A percentile compares a stretch with the other conserved stretches of the same genome.
These are phyloP conservation scores for Drosophila hamatofila DNA, from an alignment of 2,888 invertebrate genomes.

Conservation along the genomic window DNA sequence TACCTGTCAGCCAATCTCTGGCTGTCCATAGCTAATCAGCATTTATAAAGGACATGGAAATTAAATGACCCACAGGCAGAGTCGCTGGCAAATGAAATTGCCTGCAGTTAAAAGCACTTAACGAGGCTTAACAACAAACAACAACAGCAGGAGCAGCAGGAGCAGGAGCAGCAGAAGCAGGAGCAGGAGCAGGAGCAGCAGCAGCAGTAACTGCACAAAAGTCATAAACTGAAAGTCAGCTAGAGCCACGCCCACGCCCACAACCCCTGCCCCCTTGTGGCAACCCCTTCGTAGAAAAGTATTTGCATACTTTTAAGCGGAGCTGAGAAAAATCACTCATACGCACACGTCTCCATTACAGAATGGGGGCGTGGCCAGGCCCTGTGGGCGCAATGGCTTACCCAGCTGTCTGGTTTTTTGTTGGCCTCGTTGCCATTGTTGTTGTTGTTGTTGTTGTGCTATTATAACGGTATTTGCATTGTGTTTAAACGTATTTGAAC, in stretches of 20 bases:
- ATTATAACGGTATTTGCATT: constrained; percentile 85
- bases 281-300: constrained; percentile 55
- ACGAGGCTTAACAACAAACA: constrained; percentile 52
- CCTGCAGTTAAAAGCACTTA: constrained; percentile 82
- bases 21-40: constrained; percentile 80
- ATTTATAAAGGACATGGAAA: constrained; percentile 62
- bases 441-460: constrained; percentile 66
- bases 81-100: constrained; percentile 74
- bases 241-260: constrained; percentile 65
- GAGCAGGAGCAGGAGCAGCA: too few species aligned
- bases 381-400: constrained; percentile 51
- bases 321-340: constrained; percentile 81
- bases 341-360: constrained; percentile 69
- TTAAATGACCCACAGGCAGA: constrained; percentile 44
- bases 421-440: constrained; percentile 57
- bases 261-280: not conserved
- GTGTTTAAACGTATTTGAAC: constrained; percentile 82
- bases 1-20: constrained; percentile 71
- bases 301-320: constrained; percentile 83
- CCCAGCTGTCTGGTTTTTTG: constrained; percentile 70
- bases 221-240: constrained; percentile 72
- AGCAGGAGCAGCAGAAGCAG: too few species aligned
- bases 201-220: constrained; percentile 33
- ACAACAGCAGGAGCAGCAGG: too few species aligned
- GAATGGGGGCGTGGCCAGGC: constrained; percentile 62